Conservation (phyloP, 1,140 invertebrate genomes). For the Lepidostoma basale region DNA sequence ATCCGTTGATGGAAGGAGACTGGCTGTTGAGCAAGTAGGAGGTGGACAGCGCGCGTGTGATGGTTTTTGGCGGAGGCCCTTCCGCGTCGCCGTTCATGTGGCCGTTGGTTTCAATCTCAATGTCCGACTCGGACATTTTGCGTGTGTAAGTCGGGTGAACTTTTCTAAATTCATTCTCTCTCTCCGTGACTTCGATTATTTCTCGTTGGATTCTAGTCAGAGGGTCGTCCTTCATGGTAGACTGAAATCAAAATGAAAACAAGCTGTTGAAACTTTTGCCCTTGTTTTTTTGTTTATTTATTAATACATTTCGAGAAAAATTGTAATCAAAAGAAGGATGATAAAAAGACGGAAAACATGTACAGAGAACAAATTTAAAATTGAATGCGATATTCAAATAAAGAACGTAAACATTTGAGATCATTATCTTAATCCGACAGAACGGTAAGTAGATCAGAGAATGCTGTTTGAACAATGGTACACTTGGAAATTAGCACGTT, state of each 20-base stretch:
- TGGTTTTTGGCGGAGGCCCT: conserved; percentile 54
- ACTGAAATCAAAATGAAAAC: conserved; percentile 35
- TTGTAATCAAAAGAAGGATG: too few species aligned
- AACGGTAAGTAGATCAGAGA: conserved; percentile 43
- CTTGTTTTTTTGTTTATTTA: too few species aligned
- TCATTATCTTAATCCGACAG: conserved; percentile 40
- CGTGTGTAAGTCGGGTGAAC: conserved; percentile 60
- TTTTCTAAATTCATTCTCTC: conserved; percentile 70
- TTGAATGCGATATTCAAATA: conserved; percentile 22
- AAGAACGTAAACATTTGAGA: conserved; percentile 37
- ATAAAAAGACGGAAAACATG: neutral
- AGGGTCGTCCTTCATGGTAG: conserved; percentile 57
- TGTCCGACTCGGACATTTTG: conserved; percentile 54
- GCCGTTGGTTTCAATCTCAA: conserved; percentile 54
- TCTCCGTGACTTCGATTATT: conserved; percentile 71
- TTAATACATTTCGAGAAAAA: too few species aligned
- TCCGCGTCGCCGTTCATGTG: conserved; percentile 51
- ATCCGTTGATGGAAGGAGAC: conserved; percentile 49
- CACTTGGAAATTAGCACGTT: conserved; percentile 35
- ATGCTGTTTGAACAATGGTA: conserved; percentile 44
- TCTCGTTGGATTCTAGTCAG: conserved; percentile 70
- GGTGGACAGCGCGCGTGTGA: conserved; percentile 66
- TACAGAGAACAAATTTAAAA: conserved; percentile 7
- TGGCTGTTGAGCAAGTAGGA: conserved; percentile 61
- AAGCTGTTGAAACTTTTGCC: conserved; percentile 2